A percentile compares a stretch with the other conserved stretches of the same genome.
Conservation (phyloP, 2,888 invertebrate genomes). For the Drosophila kuntzei region DNA sequence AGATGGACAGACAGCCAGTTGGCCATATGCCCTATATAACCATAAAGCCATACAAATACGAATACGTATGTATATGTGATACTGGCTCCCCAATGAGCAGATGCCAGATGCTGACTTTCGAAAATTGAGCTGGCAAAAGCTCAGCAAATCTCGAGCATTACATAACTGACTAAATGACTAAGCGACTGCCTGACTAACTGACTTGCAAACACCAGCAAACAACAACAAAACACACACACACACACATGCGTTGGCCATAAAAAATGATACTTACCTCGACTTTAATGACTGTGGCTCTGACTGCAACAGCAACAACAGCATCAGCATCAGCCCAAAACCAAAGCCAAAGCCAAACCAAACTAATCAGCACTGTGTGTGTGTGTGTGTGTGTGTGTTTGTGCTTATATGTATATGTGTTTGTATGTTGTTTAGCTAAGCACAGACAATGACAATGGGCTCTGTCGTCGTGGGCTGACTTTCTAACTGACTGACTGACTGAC, state of each 20-base stretch:
- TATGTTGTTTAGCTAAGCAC: constrained; percentile 54
- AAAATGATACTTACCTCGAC: constrained; percentile 78
- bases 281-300: constrained; percentile 72
- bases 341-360: constrained; percentile 66
- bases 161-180: constrained; percentile 68
- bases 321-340: constrained; percentile 38
- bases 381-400: constrained; percentile 15
- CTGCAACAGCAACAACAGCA: constrained; percentile 51
- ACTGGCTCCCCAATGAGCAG: constrained; percentile 31
- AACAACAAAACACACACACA: constrained; percentile 11
- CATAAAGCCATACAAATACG: constrained; percentile 56
- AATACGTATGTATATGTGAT: constrained; percentile 16
- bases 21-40: constrained; percentile 33
- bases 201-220: constrained; percentile 61
- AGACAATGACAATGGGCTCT: constrained; percentile 60
- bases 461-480: constrained; percentile 28
- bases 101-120: constrained; percentile 53
- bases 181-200: constrained; percentile 60
- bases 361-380: constrained; percentile 67
- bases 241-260: constrained; percentile 59
- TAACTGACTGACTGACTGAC: constrained; percentile 34
- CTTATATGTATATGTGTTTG: constrained; percentile 5
- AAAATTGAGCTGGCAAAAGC: constrained; percentile 75
- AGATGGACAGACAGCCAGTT: constrained; percentile 13
- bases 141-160: constrained; percentile 75